Evolutionary conservation across 2,113 vertebrate genomes (phyloP).

Genomic region (Cyanoramphus novaezelandiae): DNA sequence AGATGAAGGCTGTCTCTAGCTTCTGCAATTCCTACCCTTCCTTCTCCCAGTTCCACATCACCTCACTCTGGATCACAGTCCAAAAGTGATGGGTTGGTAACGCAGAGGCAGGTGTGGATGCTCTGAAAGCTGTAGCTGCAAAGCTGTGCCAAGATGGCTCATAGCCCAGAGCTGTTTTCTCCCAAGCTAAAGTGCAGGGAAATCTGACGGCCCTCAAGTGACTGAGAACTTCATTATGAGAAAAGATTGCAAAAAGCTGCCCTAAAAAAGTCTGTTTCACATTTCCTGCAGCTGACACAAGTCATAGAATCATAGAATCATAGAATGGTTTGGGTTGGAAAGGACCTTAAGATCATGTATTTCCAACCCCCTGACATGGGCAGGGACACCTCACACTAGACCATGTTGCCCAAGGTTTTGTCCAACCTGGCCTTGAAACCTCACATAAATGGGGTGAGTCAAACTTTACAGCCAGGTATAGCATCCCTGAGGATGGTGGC

Average conservation of each 20-base stretch:
- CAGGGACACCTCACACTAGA: not conserved
- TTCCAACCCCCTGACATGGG: not conserved
- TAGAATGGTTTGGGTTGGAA: not conserved
- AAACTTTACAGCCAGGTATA: not conserved
- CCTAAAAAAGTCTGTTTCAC: not conserved
- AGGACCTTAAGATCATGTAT: not conserved
- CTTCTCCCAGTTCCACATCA: accelerated
- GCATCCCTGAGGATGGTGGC: not conserved
- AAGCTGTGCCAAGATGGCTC: not conserved
- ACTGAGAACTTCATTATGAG: not conserved
- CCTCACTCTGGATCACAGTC: not conserved
- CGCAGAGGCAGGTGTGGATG: not conserved
- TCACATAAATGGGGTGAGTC: not conserved
- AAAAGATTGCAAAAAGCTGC: not conserved
- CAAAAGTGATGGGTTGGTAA: not conserved
- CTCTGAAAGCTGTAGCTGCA: not conserved
- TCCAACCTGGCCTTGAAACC: not conserved
- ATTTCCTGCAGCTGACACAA: not conserved
- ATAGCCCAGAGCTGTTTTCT: conserved; percentile 5
- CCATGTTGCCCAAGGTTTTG: not conserved
- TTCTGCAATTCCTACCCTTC: accelerated
- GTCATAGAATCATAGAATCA: not conserved
- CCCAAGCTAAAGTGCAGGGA: not conserved
- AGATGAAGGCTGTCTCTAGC: not conserved
- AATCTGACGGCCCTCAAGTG: not conserved